Conservation (phyloP, 2,113 vertebrate species). For the Oenanthe oenanthe region DNA sequence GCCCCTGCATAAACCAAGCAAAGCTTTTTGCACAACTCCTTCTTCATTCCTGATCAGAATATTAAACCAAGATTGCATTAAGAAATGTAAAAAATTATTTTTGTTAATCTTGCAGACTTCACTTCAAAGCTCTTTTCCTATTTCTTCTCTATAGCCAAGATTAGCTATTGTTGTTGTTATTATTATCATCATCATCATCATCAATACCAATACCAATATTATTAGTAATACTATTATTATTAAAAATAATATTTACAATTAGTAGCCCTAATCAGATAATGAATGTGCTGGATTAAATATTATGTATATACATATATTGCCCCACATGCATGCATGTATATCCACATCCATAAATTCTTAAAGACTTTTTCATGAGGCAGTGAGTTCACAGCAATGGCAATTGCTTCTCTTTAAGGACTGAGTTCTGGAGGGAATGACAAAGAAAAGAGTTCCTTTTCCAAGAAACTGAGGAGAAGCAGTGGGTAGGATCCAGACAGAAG, state of each 20-base stretch:
- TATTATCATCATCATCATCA: background rate
- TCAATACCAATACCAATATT: background rate
- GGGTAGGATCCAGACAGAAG: background rate
- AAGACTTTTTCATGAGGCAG: background rate
- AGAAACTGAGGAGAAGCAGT: background rate
- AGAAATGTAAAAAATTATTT: background rate
- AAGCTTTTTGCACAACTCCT: constrained; percentile 1
- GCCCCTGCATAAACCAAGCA: background rate
- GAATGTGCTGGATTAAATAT: background rate
- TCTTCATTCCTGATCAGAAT: constrained; percentile 46
- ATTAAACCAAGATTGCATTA: constrained; percentile 24
- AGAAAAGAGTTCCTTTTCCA: background rate
- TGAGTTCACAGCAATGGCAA: background rate
- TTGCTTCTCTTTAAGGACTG: background rate
- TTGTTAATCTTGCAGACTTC: background rate
- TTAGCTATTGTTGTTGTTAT: background rate
- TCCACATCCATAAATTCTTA: background rate
- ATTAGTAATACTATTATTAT: background rate
- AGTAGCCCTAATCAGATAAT: background rate
- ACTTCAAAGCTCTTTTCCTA: background rate
- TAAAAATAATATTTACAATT: background rate
- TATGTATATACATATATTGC: background rate
- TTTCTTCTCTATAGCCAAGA: background rate
- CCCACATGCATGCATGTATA: background rate
- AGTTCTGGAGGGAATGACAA: background rate